phyloP scores from a whole-genome alignment of 2,113 vertebrate genomes.

The Vulpes ferrilata region DNA sequence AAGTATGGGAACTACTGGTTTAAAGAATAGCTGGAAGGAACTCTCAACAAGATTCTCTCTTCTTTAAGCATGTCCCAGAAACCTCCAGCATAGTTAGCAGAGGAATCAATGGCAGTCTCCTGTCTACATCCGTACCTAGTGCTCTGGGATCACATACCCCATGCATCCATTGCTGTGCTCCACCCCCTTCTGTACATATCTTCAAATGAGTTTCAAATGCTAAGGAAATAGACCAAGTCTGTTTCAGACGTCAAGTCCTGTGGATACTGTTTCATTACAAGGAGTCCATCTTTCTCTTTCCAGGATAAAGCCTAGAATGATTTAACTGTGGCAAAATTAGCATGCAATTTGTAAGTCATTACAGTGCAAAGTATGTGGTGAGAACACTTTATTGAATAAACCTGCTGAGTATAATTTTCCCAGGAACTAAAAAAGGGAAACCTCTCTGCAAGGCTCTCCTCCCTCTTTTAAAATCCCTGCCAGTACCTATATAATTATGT shows the following conservation, averaged over 20 bases:
- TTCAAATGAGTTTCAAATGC: neutral
- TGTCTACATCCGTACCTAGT: neutral
- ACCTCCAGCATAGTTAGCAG: neutral
- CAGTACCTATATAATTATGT: slow-evolving; percentile 70
- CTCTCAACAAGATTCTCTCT: slow-evolving; percentile 47
- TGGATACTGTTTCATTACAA: slow-evolving; percentile 60
- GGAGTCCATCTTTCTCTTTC: slow-evolving; percentile 81
- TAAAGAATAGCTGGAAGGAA: slow-evolving; percentile 62
- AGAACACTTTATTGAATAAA: slow-evolving; percentile 88
- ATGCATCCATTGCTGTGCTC: accelerated
- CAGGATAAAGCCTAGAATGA: slow-evolving; percentile 78
- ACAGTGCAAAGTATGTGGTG: slow-evolving; percentile 84
- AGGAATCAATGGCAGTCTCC: neutral
- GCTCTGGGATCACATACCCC: neutral
- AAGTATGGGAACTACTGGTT: slow-evolving; percentile 35
- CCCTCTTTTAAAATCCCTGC: slow-evolving; percentile 69
- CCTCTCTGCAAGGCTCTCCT: slow-evolving; percentile 78
- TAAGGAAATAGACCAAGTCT: neutral
- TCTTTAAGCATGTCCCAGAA: neutral
- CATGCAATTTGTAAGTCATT: slow-evolving; percentile 90
- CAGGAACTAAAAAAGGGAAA: slow-evolving; percentile 82
- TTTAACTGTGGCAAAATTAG: slow-evolving; percentile 88
- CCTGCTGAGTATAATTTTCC: slow-evolving; percentile 88
- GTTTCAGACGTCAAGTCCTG: slow-evolving; percentile 47
- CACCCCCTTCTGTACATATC: neutral